Percentiles rank a stretch among this genome's conserved stretches.
phyloP scores from a whole-genome alignment of 2,113 vertebrate genomes.

The Oceanites oceanicus region DNA sequence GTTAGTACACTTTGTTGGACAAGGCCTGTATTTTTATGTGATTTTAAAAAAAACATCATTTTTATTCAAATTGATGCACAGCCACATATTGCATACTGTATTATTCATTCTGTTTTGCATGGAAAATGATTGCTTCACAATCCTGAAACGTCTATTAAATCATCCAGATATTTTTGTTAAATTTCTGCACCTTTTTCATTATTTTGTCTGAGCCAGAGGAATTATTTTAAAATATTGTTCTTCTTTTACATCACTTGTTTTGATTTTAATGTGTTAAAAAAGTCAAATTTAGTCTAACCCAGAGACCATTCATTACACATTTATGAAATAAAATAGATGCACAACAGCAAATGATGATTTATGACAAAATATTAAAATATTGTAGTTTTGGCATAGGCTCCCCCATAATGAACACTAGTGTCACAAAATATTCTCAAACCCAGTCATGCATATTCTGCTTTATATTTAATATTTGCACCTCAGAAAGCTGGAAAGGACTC shows the following conservation, averaged over 20 bases:
- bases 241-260: background rate
- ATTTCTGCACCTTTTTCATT: background rate
- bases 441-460: background rate
- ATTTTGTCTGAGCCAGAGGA: background rate
- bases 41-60: background rate
- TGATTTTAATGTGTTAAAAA: background rate
- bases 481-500: background rate
- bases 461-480: background rate
- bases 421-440: background rate
- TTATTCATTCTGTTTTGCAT: background rate
- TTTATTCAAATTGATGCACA: background rate
- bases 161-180: background rate
- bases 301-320: background rate
- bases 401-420: background rate
- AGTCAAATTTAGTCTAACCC: background rate
- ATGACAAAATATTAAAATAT: slow-evolving; percentile 3
- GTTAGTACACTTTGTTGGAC: background rate
- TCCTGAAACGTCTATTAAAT: background rate
- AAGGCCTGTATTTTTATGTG: background rate
- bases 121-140: background rate
- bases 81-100: background rate
- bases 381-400: background rate
- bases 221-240: background rate
- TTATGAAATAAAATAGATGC: background rate
- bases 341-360: background rate